Percentiles rank a stretch among this genome's conserved stretches.
These are phyloP conservation scores for Neuroterus valhalla DNA, from an alignment of 1,140 invertebrate genomes.

Conservation along the genomic window DNA sequence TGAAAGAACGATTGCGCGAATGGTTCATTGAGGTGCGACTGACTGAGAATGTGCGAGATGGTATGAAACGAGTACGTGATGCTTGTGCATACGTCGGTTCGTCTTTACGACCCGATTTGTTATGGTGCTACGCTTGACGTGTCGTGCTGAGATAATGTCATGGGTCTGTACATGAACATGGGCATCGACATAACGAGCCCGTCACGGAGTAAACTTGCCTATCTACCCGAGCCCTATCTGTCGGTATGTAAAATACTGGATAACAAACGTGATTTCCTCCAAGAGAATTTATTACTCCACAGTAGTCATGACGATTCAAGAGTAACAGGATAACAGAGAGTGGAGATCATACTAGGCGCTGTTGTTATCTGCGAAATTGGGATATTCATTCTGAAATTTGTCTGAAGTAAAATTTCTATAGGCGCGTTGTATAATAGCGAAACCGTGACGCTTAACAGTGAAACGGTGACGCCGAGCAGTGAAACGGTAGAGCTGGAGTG, in stretches of 20 bases:
- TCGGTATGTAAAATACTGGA: constrained; percentile 28
- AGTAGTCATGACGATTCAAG: background rate
- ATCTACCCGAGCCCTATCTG: constrained; percentile 13
- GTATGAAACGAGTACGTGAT: background rate
- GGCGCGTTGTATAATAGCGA: too few relatives aligned
- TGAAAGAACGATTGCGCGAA: too few relatives aligned
- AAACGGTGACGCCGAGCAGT: too few relatives aligned
- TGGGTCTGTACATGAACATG: background rate
- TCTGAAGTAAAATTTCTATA: too few relatives aligned
- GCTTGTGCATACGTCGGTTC: background rate
- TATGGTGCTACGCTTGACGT: constrained; percentile 24
- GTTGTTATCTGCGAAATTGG: too few relatives aligned
- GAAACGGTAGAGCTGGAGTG: too few relatives aligned
- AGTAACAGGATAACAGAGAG: background rate
- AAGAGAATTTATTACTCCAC: constrained; percentile 16
- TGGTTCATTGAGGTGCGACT: background rate
- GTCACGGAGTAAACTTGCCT: constrained; percentile 15
- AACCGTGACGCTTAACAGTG: too few relatives aligned
- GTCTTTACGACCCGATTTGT: constrained; percentile 26
- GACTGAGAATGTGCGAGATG: background rate
- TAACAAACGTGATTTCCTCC: constrained; percentile 19
- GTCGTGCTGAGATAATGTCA: constrained; percentile 22
- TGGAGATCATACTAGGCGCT: background rate
- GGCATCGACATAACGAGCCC: constrained; percentile 5
- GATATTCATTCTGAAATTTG: too few relatives aligned